These are phyloP conservation scores for Aphelinus atriplicis DNA, from an alignment of 1,140 invertebrate species.

Conservation along the genomic window DNA sequence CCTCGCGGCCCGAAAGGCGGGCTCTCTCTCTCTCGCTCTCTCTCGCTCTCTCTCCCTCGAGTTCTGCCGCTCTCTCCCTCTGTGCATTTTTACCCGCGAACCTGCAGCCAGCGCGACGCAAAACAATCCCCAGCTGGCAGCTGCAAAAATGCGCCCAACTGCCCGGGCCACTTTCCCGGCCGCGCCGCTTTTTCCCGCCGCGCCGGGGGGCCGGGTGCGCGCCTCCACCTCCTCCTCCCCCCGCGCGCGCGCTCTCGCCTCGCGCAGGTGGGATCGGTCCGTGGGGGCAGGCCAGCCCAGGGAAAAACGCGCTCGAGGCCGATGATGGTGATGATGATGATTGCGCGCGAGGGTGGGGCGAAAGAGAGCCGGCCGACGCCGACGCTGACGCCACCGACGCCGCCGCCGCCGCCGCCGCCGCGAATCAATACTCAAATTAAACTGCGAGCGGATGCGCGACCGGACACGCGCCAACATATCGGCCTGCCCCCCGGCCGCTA, in stretches of 20 bases:
- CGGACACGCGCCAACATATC: no score
- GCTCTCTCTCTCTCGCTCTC: slow-evolving; percentile 34
- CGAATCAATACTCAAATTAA: slow-evolving; percentile 36
- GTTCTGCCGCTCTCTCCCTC: background rate
- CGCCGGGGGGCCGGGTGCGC: background rate
- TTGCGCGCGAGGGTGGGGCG: slow-evolving; percentile 16
- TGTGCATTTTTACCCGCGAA: background rate
- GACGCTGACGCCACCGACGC: no score
- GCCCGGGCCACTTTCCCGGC: background rate
- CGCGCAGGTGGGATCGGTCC: background rate
- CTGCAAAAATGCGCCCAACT: background rate
- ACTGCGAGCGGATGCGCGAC: background rate
- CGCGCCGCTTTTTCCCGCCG: background rate
- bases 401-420: background rate
- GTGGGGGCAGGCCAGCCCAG: background rate
- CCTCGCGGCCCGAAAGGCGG: no score
- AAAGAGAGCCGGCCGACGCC: slow-evolving; percentile 7
- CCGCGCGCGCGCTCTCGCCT: background rate
- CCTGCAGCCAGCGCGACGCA: no score
- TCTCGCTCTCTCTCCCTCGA: slow-evolving; percentile 9
- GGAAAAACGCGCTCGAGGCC: background rate
- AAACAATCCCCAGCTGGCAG: no score
- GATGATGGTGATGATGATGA: slow-evolving; percentile 25
- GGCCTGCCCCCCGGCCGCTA: no score
- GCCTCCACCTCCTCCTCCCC: background rate